Evolutionary conservation across 2,113 vertebrate genomes (phyloP), one percentile per base, ranked within the genome.

Genomic region (Gymnocephalus cernua): DNA sequence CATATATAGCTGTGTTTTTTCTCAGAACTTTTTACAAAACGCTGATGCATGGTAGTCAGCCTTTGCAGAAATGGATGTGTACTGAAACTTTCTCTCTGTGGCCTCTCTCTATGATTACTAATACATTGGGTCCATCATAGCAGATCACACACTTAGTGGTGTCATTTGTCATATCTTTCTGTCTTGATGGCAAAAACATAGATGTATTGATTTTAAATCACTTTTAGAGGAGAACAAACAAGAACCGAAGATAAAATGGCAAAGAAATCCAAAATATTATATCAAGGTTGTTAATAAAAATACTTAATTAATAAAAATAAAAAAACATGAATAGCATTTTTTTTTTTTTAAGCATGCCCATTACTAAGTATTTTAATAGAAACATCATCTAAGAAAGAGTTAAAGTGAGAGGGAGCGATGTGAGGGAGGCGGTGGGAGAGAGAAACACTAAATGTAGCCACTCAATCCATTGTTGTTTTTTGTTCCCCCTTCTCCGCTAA

Each of bases 381-480:
- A 18, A 10, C 21, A 2, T 74, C 18, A 61, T 63, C 18, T 62
- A 25, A 47, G 66, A 64, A 71, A 70, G 56, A 54, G 64, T 71
- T 74, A 80, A 74, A 45, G 35, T 7, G 61, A 35, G 16, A 2
- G 11, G 25, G 29, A 9, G 58, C 4, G 16, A 23, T 13, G 71
- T 29, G 67, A 58, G 29, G 18, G 58, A 66, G 50, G 59, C 12
- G 54, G 9, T 41, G 67, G 63, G 77, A 51, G 63, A 50, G 61
- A 54, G 59, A 48, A 68, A 87, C 47, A 51, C 86, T 44, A 77
- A 82, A 88, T 77, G 87, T 82, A 71, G 76, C 83, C 78, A 71
- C 89, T 91, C 66, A 14, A 53, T 67, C 79, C 53, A 82, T 89
- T 87, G 80, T 88, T 78, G 68, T 64, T 6, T 62, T 70, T 61